Evolutionary conservation across 2,113 vertebrate genomes (phyloP).

Genomic region (Neotragus moschatus): DNA sequence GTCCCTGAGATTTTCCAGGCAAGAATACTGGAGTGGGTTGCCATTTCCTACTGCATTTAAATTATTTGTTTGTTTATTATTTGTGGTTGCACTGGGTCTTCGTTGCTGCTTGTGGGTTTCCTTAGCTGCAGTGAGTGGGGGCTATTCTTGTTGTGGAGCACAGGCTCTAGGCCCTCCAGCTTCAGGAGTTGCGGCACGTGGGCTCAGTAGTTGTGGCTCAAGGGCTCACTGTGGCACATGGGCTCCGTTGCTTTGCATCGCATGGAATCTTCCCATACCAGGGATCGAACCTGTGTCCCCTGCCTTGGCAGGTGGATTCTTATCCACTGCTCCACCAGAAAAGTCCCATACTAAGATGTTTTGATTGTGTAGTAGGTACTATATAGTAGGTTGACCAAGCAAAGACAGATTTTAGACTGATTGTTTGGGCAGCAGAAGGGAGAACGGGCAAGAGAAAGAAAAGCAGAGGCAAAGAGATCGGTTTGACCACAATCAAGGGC

Average conservation of each 20-base stretch:
- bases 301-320: neutral
- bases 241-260: neutral
- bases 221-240: neutral
- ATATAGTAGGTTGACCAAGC: neutral
- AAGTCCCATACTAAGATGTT: neutral
- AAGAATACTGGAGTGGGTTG: neutral
- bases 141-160: neutral
- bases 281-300: neutral
- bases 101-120: neutral
- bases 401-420: neutral
- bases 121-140: neutral
- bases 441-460: neutral
- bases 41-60: neutral
- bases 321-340: neutral
- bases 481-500: neutral
- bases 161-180: neutral
- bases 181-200: rapidly evolving
- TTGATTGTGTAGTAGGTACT: neutral
- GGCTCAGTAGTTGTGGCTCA: neutral
- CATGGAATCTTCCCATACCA: neutral
- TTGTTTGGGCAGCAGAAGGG: neutral
- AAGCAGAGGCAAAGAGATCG: neutral
- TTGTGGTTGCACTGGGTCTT: neutral
- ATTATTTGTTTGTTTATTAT: neutral
- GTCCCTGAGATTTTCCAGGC: neutral